Percentiles rank a stretch among this genome's conserved stretches.
phyloP scores from a whole-genome alignment of 2,888 invertebrate genomes.

The Ormyrus nitidulus region DNA sequence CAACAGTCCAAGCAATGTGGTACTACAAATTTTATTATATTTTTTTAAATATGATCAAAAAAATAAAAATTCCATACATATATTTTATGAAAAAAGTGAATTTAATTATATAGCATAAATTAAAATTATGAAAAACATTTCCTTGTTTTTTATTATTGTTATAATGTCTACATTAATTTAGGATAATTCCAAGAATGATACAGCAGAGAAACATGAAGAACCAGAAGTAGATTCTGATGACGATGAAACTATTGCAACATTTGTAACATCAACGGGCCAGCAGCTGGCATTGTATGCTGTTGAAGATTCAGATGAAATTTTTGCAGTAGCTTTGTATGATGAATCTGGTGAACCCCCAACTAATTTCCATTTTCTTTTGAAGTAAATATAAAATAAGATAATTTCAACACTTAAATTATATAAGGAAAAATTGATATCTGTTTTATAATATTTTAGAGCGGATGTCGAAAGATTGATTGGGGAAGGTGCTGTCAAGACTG shows the following conservation, averaged over 20 bases:
- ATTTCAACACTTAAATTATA: neutral
- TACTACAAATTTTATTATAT: conserved; percentile 9
- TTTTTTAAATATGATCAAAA: neutral
- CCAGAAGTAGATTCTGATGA: conserved; percentile 66
- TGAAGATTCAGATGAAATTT: conserved; percentile 73
- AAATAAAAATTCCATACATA: no score
- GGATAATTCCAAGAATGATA: conserved; percentile 48
- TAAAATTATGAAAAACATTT: no score
- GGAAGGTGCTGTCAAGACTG: conserved; percentile 73
- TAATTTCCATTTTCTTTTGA: conserved; percentile 73
- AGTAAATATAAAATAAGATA: conserved; percentile 59
- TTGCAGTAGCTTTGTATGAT: conserved; percentile 72
- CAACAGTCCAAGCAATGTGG: neutral
- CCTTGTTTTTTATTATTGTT: no score
- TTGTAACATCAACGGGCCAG: conserved; percentile 72
- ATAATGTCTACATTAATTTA: conserved; percentile 26
- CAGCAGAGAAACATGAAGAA: conserved; percentile 54
- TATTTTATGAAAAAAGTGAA: no score
- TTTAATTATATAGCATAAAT: no score
- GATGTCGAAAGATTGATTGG: conserved; percentile 73
- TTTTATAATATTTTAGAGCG: conserved; percentile 61
- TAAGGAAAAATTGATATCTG: neutral
- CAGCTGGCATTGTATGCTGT: conserved; percentile 72
- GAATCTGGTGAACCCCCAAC: conserved; percentile 72
- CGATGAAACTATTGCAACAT: conserved; percentile 73